Percentiles rank a stretch among this genome's conserved stretches.
These are phyloP conservation scores for Anguilla anguilla DNA, from an alignment of 2,797 vertebrate species.

Conservation along the genomic window DNA sequence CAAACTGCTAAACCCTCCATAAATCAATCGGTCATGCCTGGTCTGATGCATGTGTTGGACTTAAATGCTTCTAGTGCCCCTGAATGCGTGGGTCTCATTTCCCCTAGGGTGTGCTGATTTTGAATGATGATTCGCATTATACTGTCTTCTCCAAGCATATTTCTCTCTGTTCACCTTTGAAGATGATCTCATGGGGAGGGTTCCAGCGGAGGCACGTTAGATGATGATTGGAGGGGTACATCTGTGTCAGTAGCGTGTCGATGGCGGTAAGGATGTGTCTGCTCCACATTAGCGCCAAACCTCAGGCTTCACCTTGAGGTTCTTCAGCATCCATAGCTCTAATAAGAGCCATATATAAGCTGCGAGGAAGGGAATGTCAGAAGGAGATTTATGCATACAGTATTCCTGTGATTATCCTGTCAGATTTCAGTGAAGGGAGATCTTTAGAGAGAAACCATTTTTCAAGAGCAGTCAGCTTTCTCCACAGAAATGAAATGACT, in stretches of 20 bases:
- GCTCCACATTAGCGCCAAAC: constrained; percentile 67
- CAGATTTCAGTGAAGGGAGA: constrained; percentile 39
- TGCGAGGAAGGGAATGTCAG: constrained; percentile 52
- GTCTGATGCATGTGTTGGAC: not conserved
- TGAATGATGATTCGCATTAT: not conserved
- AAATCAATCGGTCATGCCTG: constrained; percentile 10
- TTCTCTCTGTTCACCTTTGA: not conserved
- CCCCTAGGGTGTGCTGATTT: not conserved
- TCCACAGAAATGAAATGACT: not conserved
- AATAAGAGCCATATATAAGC: constrained; percentile 71
- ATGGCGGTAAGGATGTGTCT: constrained; percentile 64
- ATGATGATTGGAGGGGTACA: constrained; percentile 59
- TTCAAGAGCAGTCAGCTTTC: not conserved
- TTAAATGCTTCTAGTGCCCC: not conserved
- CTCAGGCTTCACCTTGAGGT: constrained; percentile 57
- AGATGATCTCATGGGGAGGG: not conserved
- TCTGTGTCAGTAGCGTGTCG: constrained; percentile 55
- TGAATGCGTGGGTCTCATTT: not conserved
- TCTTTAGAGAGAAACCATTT: constrained; percentile 10
- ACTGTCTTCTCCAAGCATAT: not conserved
- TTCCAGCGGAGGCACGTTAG: constrained; percentile 55
- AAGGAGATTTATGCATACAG: constrained; percentile 40
- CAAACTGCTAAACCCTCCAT: not conserved
- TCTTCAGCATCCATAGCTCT: constrained; percentile 55
- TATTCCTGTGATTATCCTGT: constrained; percentile 51